phyloP scores from a whole-genome alignment of 1,140 invertebrate species.

The Drosophila athabasca region DNA sequence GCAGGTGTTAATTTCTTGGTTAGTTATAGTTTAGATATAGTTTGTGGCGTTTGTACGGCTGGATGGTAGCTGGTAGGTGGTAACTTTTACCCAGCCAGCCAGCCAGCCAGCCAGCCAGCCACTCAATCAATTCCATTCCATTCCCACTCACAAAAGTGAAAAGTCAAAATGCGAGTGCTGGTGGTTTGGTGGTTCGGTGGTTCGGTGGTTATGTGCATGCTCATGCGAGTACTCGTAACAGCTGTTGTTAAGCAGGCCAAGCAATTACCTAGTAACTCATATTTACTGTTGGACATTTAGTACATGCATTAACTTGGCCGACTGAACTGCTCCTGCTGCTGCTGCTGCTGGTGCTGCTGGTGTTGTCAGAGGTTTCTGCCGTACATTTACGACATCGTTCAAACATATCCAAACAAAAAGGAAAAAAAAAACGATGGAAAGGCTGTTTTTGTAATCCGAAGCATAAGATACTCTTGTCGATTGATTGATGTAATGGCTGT shows the following conservation, averaged over 20 bases:
- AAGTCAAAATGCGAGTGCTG: slow-evolving; percentile 65
- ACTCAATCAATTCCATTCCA: slow-evolving; percentile 64
- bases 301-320: slow-evolving; percentile 76
- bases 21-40: slow-evolving; percentile 49
- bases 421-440: slow-evolving; percentile 34
- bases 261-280: slow-evolving; percentile 81
- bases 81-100: slow-evolving; percentile 51
- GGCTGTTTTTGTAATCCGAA: no score
- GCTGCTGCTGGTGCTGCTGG: slow-evolving; percentile 40
- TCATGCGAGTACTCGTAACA: slow-evolving; percentile 43
- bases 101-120: slow-evolving; percentile 38
- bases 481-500: no score
- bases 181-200: slow-evolving; percentile 34
- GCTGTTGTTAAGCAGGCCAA: slow-evolving; percentile 61
- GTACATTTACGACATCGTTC: slow-evolving; percentile 56
- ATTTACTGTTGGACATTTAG: slow-evolving; percentile 79
- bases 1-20: slow-evolving; percentile 73
- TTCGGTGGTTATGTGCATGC: slow-evolving; percentile 61
- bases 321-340: slow-evolving; percentile 42
- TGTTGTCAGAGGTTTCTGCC: slow-evolving; percentile 17
- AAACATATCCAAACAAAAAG: slow-evolving; percentile 25
- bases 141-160: slow-evolving; percentile 76
- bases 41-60: slow-evolving; percentile 12
- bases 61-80: slow-evolving; percentile 1
- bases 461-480: no score